These are phyloP conservation scores for Agriotes lineatus DNA, from an alignment of 2,888 invertebrate species.

Conservation along the genomic window DNA sequence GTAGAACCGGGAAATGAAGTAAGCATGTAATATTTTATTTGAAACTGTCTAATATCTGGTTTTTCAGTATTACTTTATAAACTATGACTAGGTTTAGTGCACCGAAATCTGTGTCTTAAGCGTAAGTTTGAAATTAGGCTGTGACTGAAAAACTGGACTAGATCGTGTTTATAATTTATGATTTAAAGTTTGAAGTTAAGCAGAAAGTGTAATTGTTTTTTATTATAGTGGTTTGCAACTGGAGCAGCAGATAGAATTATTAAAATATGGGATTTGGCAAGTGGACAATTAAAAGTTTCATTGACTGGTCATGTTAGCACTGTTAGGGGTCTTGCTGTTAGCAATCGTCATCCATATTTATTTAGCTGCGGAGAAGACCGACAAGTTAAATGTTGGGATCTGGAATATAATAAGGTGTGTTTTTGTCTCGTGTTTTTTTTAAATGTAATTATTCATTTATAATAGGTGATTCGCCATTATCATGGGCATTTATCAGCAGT, in stretches of 20 bases:
- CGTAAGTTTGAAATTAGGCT: no score
- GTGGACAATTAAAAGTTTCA: conserved; percentile 95
- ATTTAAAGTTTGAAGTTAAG: conserved; percentile 24
- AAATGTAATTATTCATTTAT: neutral
- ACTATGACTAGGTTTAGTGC: no score
- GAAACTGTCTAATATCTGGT: neutral
- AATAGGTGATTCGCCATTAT: conserved; percentile 90
- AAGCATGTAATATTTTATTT: neutral
- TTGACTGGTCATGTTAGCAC: conserved; percentile 98
- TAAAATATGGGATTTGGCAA: conserved; percentile 99
- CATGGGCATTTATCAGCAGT: conserved; percentile 99
- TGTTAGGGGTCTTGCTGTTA: conserved; percentile 95
- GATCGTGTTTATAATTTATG: conserved; percentile 6
- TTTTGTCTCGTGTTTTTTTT: no score
- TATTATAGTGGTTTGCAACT: conserved; percentile 80
- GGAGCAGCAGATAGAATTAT: conserved; percentile 98
- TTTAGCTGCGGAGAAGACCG: conserved; percentile 99
- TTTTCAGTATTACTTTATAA: no score
- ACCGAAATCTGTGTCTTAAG: no score
- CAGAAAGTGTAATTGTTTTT: conserved; percentile 14
- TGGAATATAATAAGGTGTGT: conserved; percentile 97
- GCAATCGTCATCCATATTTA: conserved; percentile 94
- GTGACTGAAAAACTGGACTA: no score
- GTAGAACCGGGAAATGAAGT: conserved; percentile 97
- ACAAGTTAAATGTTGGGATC: conserved; percentile 99